A percentile compares a stretch with the other conserved stretches of the same genome.
phyloP scores from a whole-genome alignment of 2,113 vertebrate genomes.

The Martes martes region DNA sequence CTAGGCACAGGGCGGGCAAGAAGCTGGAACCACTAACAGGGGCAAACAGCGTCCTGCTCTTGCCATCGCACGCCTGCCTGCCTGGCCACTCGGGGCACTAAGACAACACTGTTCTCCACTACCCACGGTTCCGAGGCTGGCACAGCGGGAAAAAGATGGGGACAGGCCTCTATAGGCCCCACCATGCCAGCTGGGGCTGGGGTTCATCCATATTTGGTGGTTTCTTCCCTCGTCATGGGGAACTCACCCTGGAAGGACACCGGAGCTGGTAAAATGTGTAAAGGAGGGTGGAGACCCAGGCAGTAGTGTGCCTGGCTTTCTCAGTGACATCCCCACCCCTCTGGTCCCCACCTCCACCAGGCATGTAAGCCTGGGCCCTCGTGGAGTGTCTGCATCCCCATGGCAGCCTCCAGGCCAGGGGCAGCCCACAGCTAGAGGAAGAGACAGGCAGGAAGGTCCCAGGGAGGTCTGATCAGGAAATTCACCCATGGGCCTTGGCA shows the following conservation, averaged over 20 bases:
- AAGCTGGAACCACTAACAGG: not conserved
- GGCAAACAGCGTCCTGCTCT: not conserved
- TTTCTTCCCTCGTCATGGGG: not conserved
- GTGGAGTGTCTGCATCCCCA: not conserved
- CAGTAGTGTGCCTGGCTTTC: not conserved
- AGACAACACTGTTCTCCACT: not conserved
- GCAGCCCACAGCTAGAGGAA: not conserved
- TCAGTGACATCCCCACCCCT: fast-evolving
- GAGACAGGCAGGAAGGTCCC: not conserved
- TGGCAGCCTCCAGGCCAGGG: not conserved
- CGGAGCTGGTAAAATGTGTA: not conserved
- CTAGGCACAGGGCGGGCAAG: no score
- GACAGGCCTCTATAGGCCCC: not conserved
- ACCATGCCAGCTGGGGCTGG: not conserved
- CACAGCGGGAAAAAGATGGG: not conserved
- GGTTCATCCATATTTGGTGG: not conserved
- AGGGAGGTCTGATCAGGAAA: no score
- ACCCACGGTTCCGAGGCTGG: not conserved
- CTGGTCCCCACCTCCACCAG: not conserved
- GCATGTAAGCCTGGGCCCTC: not conserved
- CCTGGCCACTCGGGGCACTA: not conserved
- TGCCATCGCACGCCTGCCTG: not conserved
- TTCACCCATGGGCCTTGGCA: not conserved
- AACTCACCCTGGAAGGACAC: not conserved
- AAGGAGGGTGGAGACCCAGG: fast-evolving